A percentile compares a stretch with the other conserved stretches of the same genome.
Conservation (phyloP, 2,888 invertebrate genomes). For the Nemotelus nigrinus region DNA sequence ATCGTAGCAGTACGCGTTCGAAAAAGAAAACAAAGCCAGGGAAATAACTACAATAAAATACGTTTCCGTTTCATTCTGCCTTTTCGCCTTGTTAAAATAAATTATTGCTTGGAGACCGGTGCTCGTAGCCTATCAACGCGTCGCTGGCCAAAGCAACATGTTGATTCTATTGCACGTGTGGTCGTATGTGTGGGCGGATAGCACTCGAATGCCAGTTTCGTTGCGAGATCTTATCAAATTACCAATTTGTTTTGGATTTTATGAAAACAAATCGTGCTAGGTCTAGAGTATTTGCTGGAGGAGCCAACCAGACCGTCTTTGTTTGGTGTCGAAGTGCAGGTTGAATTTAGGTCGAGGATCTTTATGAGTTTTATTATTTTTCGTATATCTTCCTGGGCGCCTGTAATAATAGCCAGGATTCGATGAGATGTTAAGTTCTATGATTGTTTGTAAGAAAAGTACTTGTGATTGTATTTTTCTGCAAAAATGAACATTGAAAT, state of each 20-base stretch:
- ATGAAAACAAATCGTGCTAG: conserved; percentile 31
- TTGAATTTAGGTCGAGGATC: no score
- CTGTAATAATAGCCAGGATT: no score
- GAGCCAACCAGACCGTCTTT: no score
- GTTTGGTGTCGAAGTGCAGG: no score
- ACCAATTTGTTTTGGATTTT: conserved; percentile 39
- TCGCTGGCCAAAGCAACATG: conserved; percentile 5
- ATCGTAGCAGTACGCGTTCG: not conserved
- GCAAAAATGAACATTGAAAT: no score
- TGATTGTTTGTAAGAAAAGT: no score
- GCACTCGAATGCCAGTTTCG: conserved; percentile 27
- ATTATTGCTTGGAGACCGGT: conserved; percentile 6
- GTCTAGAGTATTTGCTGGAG: not conserved
- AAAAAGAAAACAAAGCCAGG: not conserved
- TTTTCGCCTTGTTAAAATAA: conserved; percentile 42
- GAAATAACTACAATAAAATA: not conserved
- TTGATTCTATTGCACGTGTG: conserved; percentile 8
- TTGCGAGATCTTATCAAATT: conserved; percentile 39
- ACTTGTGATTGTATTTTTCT: no score
- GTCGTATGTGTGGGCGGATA: conserved; percentile 22
- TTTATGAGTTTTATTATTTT: no score
- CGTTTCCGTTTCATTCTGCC: conserved; percentile 6
- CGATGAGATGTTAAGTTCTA: no score
- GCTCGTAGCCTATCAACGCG: not conserved
- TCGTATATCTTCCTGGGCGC: no score